These are phyloP conservation scores for Coelopa pilipes DNA, from an alignment of 2,888 invertebrate genomes.

Conservation along the genomic window DNA sequence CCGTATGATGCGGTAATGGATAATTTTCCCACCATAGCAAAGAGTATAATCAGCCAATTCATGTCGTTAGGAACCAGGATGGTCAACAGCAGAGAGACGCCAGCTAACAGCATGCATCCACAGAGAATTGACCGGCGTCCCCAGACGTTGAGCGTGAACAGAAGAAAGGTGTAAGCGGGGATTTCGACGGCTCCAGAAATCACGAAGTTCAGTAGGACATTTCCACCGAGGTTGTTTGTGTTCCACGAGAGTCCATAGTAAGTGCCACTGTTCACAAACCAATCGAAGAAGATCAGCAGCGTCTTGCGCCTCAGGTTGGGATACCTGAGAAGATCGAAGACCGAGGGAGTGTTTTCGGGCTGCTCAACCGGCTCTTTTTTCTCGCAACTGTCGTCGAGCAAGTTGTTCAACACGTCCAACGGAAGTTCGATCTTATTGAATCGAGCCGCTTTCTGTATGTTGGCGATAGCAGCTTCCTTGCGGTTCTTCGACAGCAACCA, in stretches of 20 bases:
- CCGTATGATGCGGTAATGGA: conserved; percentile 80
- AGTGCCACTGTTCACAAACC: conserved; percentile 81
- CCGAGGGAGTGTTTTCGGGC: conserved; percentile 61
- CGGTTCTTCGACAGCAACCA: conserved; percentile 77
- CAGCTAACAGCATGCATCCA: conserved; percentile 75
- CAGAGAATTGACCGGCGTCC: conserved; percentile 77
- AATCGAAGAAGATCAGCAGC: conserved; percentile 78
- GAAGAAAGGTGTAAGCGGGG: conserved; percentile 76
- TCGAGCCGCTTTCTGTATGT: conserved; percentile 73
- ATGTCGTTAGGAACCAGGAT: conserved; percentile 70
- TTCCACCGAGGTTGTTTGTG: conserved; percentile 77
- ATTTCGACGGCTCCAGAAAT: conserved; percentile 81
- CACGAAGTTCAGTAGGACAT: conserved; percentile 78
- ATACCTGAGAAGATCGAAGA: conserved; percentile 73
- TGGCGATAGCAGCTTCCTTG: conserved; percentile 71
- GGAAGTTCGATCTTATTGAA: conserved; percentile 73
- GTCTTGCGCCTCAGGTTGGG: conserved; percentile 75
- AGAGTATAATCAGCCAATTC: conserved; percentile 70
- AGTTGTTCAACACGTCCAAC: conserved; percentile 69
- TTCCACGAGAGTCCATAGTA: conserved; percentile 84
- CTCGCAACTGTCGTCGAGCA: conserved; percentile 67
- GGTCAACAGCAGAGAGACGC: conserved; percentile 71
- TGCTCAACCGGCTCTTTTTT: conserved; percentile 49
- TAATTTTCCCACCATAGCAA: conserved; percentile 79
- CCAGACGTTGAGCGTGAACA: conserved; percentile 76